Conservation (phyloP, 1,140 invertebrate genomes). For the Caerostris extrusa region DNA sequence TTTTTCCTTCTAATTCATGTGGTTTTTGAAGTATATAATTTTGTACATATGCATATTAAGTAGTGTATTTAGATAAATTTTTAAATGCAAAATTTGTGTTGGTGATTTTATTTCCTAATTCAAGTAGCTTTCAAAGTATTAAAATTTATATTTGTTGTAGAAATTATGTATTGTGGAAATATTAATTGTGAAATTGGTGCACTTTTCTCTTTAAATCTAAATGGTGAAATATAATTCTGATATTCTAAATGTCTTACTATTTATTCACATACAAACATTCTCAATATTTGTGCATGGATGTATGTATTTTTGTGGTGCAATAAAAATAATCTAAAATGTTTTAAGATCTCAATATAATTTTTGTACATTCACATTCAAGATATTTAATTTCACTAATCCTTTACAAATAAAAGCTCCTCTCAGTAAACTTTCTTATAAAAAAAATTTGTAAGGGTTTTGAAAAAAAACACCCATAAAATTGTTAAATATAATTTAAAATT, state of each 20-base stretch:
- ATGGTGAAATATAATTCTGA: neutral
- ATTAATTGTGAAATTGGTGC: neutral
- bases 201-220: neutral
- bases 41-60: neutral
- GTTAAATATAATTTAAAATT: too few relatives aligned
- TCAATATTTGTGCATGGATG: neutral
- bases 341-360: too few relatives aligned
- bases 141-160: neutral
- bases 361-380: too few relatives aligned
- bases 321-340: neutral
- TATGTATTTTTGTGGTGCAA: conserved; percentile 20
- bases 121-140: neutral
- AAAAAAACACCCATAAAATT: too few relatives aligned
- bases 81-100: neutral
- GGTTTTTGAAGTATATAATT: neutral
- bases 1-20: neutral
- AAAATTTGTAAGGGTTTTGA: too few relatives aligned
- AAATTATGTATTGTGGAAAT: neutral
- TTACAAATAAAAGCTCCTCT: too few relatives aligned
- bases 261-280: neutral
- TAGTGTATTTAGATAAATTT: neutral
- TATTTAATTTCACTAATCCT: too few relatives aligned
- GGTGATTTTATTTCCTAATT: neutral
- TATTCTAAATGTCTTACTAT: neutral
- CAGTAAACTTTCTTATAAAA: too few relatives aligned